These are phyloP conservation scores for Protodeltote pygarga DNA, from an alignment of 2,888 invertebrate species.

Conservation along the genomic window DNA sequence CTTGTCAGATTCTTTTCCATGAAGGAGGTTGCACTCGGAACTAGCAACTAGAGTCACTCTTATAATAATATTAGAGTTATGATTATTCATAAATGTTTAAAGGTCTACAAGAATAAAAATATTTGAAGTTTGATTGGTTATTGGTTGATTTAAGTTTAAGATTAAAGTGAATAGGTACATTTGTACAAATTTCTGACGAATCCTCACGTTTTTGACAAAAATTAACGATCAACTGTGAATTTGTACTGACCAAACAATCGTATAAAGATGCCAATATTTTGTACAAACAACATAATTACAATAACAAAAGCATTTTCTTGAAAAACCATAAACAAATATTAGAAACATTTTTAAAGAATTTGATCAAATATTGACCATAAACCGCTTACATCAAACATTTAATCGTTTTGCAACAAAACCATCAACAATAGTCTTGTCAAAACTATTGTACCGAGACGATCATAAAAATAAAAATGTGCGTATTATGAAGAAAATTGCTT, in stretches of 20 bases:
- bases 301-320: slow-evolving; percentile 16
- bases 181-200: too few species aligned
- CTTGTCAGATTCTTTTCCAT: too few species aligned
- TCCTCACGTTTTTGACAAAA: slow-evolving; percentile 9
- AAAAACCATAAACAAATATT: slow-evolving; percentile 18
- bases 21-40: too few species aligned
- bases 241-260: slow-evolving; percentile 17
- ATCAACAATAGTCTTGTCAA: slow-evolving; percentile 20
- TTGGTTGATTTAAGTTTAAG: too few species aligned
- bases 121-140: too few species aligned
- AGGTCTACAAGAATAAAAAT: too few species aligned
- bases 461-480: slow-evolving; percentile 57
- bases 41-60: too few species aligned
- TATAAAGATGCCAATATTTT: slow-evolving; percentile 23
- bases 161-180: too few species aligned
- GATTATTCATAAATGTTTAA: too few species aligned
- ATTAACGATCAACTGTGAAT: slow-evolving; percentile 21
- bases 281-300: slow-evolving; percentile 19
- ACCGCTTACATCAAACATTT: slow-evolving; percentile 14
- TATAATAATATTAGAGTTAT: too few species aligned
- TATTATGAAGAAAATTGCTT: slow-evolving; percentile 67
- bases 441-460: slow-evolving; percentile 53
- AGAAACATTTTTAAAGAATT: slow-evolving; percentile 5
- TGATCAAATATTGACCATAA: slow-evolving; percentile 19
- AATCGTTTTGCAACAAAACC: slow-evolving; percentile 13